Conservation (phyloP, 2,113 vertebrate genomes). For the Entelurus aequoreus region DNA sequence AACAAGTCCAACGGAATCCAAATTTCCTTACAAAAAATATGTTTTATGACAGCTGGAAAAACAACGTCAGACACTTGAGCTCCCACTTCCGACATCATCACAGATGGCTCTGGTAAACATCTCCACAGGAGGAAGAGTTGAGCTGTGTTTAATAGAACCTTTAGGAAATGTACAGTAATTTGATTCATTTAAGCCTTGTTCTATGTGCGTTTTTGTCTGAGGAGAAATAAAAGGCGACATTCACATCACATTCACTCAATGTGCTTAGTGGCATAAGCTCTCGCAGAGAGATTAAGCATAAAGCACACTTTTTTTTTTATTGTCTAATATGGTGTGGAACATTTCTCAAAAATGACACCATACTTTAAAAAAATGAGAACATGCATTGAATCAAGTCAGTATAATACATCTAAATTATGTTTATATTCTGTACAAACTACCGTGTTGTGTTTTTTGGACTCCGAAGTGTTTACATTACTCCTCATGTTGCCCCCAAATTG, state of each 20-base stretch:
- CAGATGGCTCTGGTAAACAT: conserved; percentile 20
- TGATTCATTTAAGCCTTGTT: not conserved
- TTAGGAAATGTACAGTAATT: not conserved
- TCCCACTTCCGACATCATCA: conserved; percentile 23
- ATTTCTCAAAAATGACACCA: too few species aligned
- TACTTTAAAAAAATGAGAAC: too few species aligned
- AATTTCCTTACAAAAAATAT: conserved; percentile 19
- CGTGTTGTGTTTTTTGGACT: not conserved
- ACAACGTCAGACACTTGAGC: conserved; percentile 21
- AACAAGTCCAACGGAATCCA: conserved; percentile 22
- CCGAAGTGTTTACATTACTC: not conserved
- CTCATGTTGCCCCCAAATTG: not conserved
- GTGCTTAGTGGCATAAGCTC: not conserved
- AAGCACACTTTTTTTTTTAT: not conserved
- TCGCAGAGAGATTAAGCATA: not conserved
- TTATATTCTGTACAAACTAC: not conserved
- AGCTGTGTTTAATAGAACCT: conserved; percentile 10
- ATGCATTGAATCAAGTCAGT: not conserved
- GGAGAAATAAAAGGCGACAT: not conserved
- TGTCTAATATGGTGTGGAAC: not conserved
- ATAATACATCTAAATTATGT: not conserved
- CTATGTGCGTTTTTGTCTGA: not conserved
- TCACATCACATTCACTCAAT: not conserved
- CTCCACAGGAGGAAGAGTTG: not conserved
- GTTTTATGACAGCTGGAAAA: conserved; percentile 53